These are phyloP conservation scores for Proterorhinus semilunaris DNA, from an alignment of 2,113 vertebrate species.

Conservation along the genomic window DNA sequence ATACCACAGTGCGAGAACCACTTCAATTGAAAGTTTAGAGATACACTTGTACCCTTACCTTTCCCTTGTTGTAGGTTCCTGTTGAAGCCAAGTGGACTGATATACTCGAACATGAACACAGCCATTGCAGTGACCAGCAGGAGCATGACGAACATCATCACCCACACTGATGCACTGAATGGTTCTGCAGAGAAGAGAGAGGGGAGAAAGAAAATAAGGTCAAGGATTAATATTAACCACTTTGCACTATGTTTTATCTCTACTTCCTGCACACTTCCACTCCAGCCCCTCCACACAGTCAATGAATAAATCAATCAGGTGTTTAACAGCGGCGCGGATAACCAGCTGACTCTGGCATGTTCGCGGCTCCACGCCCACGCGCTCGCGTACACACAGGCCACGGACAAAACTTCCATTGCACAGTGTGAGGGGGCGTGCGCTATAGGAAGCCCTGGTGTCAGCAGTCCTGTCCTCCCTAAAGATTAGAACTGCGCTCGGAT, in stretches of 20 bases:
- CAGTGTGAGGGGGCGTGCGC: slow-evolving; percentile 44
- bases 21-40: not conserved
- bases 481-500: slow-evolving; percentile 70
- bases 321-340: slow-evolving; percentile 6
- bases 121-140: slow-evolving; percentile 96
- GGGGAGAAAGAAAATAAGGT: slow-evolving; percentile 17
- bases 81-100: slow-evolving; percentile 97
- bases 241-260: slow-evolving; percentile 6
- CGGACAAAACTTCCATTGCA: slow-evolving; percentile 27
- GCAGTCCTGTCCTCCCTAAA: slow-evolving; percentile 71
- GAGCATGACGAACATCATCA: slow-evolving; percentile 99
- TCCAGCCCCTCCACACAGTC: slow-evolving; percentile 2
- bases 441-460: slow-evolving; percentile 64
- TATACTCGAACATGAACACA: slow-evolving; percentile 98
- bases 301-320: slow-evolving; percentile 36
- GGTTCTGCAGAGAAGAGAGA: slow-evolving; percentile 80
- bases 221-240: slow-evolving; percentile 16
- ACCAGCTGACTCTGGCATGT: slow-evolving; percentile 30
- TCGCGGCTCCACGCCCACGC: slow-evolving; percentile 14
- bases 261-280: slow-evolving; percentile 11
- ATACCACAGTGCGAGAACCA: too few relatives aligned
- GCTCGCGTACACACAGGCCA: slow-evolving; percentile 18
- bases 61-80: slow-evolving; percentile 92
- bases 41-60: slow-evolving; percentile 77
- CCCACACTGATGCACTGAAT: slow-evolving; percentile 99